A percentile compares a stretch with the other conserved stretches of the same genome.
Evolutionary conservation across 2,113 vertebrate species (phyloP).

Genomic region (Casuarius casuarius): DNA sequence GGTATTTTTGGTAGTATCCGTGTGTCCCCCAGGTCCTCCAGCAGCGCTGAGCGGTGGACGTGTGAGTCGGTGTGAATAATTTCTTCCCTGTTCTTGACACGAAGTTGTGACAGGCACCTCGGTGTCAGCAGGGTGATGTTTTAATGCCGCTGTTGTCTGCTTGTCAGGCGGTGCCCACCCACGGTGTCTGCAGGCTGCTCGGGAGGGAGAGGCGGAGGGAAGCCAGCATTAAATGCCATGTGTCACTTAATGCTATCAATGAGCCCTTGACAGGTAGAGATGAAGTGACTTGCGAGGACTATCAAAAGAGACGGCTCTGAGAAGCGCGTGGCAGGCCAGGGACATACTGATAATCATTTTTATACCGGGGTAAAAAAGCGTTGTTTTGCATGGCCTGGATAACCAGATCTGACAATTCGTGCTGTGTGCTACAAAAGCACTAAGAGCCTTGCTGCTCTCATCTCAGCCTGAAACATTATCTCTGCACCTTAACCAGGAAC

Average conservation of each 20-base stretch:
- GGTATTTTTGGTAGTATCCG: too few species aligned
- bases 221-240: fast-evolving
- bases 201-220: background rate
- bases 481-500: background rate
- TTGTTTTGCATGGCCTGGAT: background rate
- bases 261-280: background rate
- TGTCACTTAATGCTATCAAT: fast-evolving
- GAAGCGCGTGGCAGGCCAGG: fast-evolving
- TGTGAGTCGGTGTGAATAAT: fast-evolving
- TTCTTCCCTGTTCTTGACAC: background rate
- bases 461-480: background rate
- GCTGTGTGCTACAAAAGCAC: fast-evolving
- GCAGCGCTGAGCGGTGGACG: too few species aligned
- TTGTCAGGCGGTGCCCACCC: background rate
- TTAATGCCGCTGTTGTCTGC: background rate
- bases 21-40: background rate
- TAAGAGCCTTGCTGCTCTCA: background rate
- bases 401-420: background rate
- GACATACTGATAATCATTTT: fast-evolving
- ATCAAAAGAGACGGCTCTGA: background rate
- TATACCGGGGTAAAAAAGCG: background rate
- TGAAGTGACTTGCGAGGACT: fast-evolving
- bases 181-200: fast-evolving
- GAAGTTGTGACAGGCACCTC: background rate
- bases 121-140: background rate